phyloP scores from a whole-genome alignment of 30 jellyfish, hydroid and myxozoan genomes.

The Pelagia noctiluca region DNA sequence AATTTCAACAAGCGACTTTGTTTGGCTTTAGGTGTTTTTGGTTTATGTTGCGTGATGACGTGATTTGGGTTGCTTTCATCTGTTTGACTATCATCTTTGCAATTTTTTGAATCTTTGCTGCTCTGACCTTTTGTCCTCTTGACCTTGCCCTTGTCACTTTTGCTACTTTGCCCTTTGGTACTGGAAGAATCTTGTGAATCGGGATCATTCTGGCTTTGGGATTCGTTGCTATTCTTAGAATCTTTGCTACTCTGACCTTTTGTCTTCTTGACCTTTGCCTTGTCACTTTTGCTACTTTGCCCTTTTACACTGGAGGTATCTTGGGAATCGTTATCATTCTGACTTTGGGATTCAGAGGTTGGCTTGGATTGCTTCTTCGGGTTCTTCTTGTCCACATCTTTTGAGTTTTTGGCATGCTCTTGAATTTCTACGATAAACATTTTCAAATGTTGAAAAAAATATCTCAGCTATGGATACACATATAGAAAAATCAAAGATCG shows the following conservation, averaged over 20 bases:
- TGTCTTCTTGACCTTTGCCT: neutral
- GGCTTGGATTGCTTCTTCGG: neutral
- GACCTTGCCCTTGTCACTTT: neutral
- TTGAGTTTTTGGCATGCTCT: neutral
- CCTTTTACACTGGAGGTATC: neutral
- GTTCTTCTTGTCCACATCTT: neutral
- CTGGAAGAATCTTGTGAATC: too few relatives aligned
- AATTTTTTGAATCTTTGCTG: too few relatives aligned
- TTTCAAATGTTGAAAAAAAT: too few relatives aligned
- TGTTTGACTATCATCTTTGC: neutral
- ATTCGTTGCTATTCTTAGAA: neutral
- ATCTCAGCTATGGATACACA: too few relatives aligned
- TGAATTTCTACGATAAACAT: neutral
- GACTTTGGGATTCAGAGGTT: neutral
- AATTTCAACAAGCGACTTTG: neutral
- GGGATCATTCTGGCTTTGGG: neutral
- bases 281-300: neutral
- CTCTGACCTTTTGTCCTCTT: neutral
- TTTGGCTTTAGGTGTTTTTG: neutral
- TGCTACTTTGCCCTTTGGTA: neutral
- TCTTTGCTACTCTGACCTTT: neutral
- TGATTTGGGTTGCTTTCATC: neutral
- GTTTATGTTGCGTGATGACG: neutral
- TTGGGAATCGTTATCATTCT: neutral
- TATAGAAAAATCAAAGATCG: too few relatives aligned